Base-by-base conservation (phyloP, 2,888 invertebrate species). In the Cordilura impudica region DNA sequence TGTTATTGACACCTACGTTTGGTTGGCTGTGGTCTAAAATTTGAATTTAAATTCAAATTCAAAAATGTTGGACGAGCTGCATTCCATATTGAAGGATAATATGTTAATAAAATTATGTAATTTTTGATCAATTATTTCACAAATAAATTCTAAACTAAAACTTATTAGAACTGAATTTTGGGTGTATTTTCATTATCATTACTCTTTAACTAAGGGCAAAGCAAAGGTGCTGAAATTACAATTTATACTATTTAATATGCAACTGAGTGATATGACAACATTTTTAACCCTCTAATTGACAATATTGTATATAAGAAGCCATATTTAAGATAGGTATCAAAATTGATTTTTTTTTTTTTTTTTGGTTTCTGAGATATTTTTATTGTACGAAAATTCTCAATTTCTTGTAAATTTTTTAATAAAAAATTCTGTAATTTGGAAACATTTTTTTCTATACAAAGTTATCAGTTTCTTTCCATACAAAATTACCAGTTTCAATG, bases 11-110 rank as follows among this genome's bases (percentile, higher is more conserved):
- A 96, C 96, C 92, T 96, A 96, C 96, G 95, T 95, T 96, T 96
- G 90, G 93, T 93, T 88, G 95, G 96, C 92, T 95, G 95, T 89
- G 95, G 94, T 91, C 96, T 94, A 92, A 96, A 94, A 93, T 96
- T 97, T 92, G 96, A 94, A 93, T 96, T 97, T 93, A 96, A 93
- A 93, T 95, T 97, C 93, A 98, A 95, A 94, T 97, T 98, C 92
- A 98, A 95, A 94, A 97, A 98, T 91, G 97, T 98, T 90, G 98
- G 98, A 89, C 98, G 96, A 91, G 98, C 98, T 98, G 97, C 93
- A 95, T 94, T 91, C 87, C 89, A 84, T 78, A 81, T 23, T 65
- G 47, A 56, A 61, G 69, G 49, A 26, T 53, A 70, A 47, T 12
- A 23, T 18, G 29, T 71, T 43, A 69, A 61, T 14, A 60, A 60